These are phyloP conservation scores for Lumbricus terrestris DNA, from an alignment of 2,888 invertebrate genomes.

Conservation along the genomic window DNA sequence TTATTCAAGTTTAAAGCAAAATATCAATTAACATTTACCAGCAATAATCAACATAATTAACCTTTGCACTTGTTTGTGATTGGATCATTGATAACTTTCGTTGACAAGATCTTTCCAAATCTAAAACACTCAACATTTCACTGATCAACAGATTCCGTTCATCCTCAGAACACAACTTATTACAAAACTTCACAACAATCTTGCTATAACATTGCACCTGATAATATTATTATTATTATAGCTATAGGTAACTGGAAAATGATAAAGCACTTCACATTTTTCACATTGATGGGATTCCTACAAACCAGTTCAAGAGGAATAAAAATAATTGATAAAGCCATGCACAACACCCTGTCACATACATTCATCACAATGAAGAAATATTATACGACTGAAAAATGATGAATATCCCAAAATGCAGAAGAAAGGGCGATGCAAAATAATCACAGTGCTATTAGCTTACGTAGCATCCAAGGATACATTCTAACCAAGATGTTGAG, in stretches of 20 bases:
- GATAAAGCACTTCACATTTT: not conserved
- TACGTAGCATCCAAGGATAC: not conserved
- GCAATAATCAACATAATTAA: slow-evolving; percentile 60
- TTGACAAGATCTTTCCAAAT: slow-evolving; percentile 96
- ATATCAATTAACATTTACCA: not conserved
- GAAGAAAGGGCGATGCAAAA: not conserved
- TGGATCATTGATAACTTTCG: slow-evolving; percentile 99
- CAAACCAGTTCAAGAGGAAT: not conserved
- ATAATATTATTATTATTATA: no score
- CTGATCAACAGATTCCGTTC: not conserved
- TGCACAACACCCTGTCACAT: not conserved
- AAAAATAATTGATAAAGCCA: slow-evolving; percentile 3
- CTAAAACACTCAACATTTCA: slow-evolving; percentile 66
- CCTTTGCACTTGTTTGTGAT: slow-evolving; percentile 99
- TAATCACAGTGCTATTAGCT: not conserved
- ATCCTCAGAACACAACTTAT: not conserved
- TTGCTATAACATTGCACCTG: not conserved
- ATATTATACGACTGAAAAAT: not conserved
- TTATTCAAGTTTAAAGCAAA: not conserved
- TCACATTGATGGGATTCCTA: not conserved
- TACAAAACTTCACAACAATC: not conserved
- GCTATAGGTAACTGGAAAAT: not conserved
- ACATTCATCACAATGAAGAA: not conserved
- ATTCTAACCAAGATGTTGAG: not conserved
- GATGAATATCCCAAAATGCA: not conserved